Evolutionary conservation across 2,113 vertebrate species (phyloP).

Genomic region (Opisthocomus hoazin): DNA sequence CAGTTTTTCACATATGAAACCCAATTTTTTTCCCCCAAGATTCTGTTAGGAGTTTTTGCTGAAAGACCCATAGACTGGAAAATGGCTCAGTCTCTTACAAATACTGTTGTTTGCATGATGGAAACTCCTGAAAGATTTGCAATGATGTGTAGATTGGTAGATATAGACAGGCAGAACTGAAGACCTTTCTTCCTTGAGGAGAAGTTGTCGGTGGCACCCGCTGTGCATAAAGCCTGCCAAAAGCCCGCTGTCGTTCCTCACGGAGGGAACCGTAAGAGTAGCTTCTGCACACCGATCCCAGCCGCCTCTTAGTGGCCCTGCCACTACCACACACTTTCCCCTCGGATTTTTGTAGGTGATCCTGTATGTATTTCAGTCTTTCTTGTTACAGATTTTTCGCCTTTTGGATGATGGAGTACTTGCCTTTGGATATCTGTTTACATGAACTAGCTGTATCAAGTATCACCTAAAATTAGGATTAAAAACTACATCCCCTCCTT

Average conservation of each 20-base stretch:
- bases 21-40: no score
- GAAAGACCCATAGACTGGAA: not conserved
- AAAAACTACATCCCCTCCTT: not conserved
- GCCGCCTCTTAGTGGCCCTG: not conserved
- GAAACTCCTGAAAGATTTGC: no score
- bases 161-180: not conserved
- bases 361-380: not conserved
- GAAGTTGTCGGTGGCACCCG: not conserved
- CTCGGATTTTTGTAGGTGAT: not conserved
- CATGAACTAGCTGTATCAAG: not conserved
- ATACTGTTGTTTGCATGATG: no score
- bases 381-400: not conserved
- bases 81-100: not conserved
- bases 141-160: not conserved
- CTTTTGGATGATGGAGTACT: not conserved
- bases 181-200: not conserved
- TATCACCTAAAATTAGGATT: not conserved
- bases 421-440: not conserved
- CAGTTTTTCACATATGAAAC: not conserved
- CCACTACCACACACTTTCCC: accelerated
- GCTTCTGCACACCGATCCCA: not conserved
- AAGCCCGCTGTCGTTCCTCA: accelerated
- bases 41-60: not conserved
- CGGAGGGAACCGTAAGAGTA: no score
- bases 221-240: not conserved